These are phyloP conservation scores for Drosophila repletoides DNA, from an alignment of 1,140 invertebrate species.

Conservation along the genomic window DNA sequence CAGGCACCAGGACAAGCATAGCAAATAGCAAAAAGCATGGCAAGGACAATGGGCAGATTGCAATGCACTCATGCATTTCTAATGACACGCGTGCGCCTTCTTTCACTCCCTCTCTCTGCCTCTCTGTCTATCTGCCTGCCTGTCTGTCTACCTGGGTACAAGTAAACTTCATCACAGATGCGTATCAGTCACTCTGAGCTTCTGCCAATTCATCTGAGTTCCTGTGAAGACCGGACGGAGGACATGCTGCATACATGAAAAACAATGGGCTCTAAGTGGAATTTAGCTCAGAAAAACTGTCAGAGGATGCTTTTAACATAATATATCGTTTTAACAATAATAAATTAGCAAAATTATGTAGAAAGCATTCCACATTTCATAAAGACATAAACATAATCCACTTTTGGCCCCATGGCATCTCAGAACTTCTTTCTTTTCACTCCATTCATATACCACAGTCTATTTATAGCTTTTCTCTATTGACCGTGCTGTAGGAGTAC, in stretches of 20 bases:
- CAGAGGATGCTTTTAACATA: no score
- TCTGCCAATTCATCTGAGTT: constrained; percentile 5
- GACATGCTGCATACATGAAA: neutral
- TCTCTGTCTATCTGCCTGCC: neutral
- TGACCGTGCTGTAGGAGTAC: neutral
- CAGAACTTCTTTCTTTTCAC: no score
- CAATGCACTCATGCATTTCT: constrained; percentile 57
- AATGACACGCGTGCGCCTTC: constrained; percentile 45
- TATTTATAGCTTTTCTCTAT: neutral
- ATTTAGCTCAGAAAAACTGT: neutral
- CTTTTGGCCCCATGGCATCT: no score
- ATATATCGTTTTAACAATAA: no score
- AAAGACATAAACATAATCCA: no score
- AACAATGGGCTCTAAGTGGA: neutral
- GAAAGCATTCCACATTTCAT: no score
- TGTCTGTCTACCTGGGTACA: neutral
- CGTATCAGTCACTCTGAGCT: neutral
- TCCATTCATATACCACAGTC: no score
- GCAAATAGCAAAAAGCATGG: neutral
- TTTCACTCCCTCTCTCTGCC: neutral
- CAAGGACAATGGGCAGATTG: constrained; percentile 60
- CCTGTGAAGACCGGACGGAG: constrained; percentile 48
- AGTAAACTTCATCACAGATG: constrained; percentile 21
- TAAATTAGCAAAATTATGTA: no score
- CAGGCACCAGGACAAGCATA: neutral